Base-by-base conservation (phyloP, 1,140 invertebrate genomes). In the Drosophila parvula region DNA sequence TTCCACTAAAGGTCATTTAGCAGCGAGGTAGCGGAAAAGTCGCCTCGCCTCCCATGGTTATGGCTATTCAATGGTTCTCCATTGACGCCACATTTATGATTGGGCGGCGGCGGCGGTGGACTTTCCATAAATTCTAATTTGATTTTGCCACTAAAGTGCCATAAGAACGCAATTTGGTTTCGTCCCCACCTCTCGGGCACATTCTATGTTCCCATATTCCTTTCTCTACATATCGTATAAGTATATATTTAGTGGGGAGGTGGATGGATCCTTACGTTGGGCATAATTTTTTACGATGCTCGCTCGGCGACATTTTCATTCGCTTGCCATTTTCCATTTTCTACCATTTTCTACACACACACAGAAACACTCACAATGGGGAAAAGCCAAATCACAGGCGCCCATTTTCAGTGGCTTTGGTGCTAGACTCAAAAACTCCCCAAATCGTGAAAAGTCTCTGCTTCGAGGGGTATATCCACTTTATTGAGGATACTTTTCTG, bases 111-210 rank as follows among this genome's bases (percentile, higher is more conserved):
- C 64, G 82, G 12, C 36, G 38, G 18, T n/a, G 51, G 51, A 80
- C 84, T 88, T 88, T 83, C 81, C 84, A 90, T 90, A 90, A 90
- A 90, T 90, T 90, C 82, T 90, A 90, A 90, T 90, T 90, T 88
- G 80, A 90, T 90, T 90, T 90, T 81, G 83, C 73, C 88, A 90
- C 88, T 77, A 84, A 90, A 90, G 88, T 88, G 85, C 85, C 78
- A 90, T 90, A 86, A 90, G 80, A 90, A 88, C 58, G 74, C 80
- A 78, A 85, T 90, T 90, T 90, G 75, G 44, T 65, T 38, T 4
- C 44, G 43, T 9, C 43, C 63, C 18, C 51, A 41, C 65, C 8
- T 22, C 38, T 36, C 30, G 10, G 22, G 14, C 22, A 32, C 32
- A 41, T 30, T 1, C 30, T 38, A 55, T 38, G 14, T 38, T 38